Base-by-base conservation (phyloP, 2,888 invertebrate species). In the Epinotia bilunana region DNA sequence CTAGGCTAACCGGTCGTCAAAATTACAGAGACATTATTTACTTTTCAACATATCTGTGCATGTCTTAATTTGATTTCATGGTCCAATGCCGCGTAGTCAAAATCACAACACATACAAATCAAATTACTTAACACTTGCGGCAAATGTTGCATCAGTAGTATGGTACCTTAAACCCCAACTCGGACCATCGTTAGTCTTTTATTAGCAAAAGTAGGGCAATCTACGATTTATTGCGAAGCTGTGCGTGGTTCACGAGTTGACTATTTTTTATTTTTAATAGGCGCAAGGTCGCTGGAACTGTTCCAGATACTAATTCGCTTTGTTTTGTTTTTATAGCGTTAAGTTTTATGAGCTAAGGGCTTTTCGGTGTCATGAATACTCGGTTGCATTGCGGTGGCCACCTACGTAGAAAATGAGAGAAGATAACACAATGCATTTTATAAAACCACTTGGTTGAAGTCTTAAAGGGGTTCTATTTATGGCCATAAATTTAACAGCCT, bases 271-370 rank as follows among this genome's bases (percentile, higher is more conserved):
- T 85, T 84, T 79, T 81, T 82, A 88, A 88, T 86, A 83, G 84
- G 89, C 86, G 86, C 93, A 94, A 93, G 93, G 93, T 91, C 92
- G 91, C 89, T 94, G 93, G 92, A 93, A 87, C 78, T 82, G 89
- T 86, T 92, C 92, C 93, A 93, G 87, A 87, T 87, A 86, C 83
- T 87, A 83, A 84, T 84, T 85, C 79, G 79, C 77, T 76, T 74
- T 78, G 84, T 87, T 86, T 82, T 80, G 80, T 83, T 83, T 86
- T 74, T 76, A 80, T 78, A 77, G 62, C 78, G 61, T 77, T 69
- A 72, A 55, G 57, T 79, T 82, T 79, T 82, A 81, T 79, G 80
- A 78, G 79, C 78, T 64, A 69, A 76, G 74, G 65, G 67, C 46
- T 46, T 61, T 73, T 67, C 33, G 28, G 23, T 28, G 57, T 55